A percentile compares a stretch with the other conserved stretches of the same genome.
These are phyloP conservation scores for Brienomyrus longianalis DNA, from an alignment of 2,113 vertebrate species.

Conservation along the genomic window DNA sequence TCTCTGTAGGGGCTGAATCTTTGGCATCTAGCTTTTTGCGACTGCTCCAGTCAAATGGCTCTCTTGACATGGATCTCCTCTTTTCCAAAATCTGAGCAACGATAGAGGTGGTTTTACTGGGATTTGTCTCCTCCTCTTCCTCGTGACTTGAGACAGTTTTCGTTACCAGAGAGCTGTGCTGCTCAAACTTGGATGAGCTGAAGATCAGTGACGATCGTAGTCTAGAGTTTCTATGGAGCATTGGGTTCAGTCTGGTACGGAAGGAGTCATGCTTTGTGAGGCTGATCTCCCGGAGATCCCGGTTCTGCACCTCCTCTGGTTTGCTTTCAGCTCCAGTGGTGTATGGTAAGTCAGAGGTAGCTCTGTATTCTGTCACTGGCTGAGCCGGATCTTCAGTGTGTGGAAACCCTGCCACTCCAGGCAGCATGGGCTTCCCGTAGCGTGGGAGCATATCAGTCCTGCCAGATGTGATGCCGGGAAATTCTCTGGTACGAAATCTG, in stretches of 20 bases:
- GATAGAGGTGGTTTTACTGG: slow-evolving; percentile 64
- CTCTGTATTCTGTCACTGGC: slow-evolving; percentile 35
- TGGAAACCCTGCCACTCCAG: slow-evolving; percentile 42
- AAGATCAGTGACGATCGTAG: slow-evolving; percentile 96
- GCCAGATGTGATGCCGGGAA: slow-evolving; percentile 42
- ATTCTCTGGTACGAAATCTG: slow-evolving; percentile 59
- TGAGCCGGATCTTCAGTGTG: slow-evolving; percentile 32
- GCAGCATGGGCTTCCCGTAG: slow-evolving; percentile 56
- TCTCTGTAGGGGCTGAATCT: slow-evolving; percentile 7
- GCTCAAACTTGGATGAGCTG: slow-evolving; percentile 79
- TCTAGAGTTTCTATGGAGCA: slow-evolving; percentile 87
- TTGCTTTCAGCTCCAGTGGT: slow-evolving; percentile 37
- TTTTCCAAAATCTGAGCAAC: slow-evolving; percentile 87
- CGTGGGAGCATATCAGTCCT: slow-evolving; percentile 57
- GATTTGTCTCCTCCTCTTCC: slow-evolving; percentile 64
- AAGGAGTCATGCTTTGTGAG: slow-evolving; percentile 81
- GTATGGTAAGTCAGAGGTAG: slow-evolving; percentile 32
- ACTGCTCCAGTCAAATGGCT: slow-evolving; percentile 62
- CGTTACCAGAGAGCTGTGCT: slow-evolving; percentile 47
- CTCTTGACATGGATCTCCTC: slow-evolving; percentile 55
- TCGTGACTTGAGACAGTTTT: slow-evolving; percentile 58
- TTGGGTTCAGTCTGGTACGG: slow-evolving; percentile 77
- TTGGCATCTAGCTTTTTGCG: slow-evolving; percentile 44
- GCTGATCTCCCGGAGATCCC: slow-evolving; percentile 52
- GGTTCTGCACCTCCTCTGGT: slow-evolving; percentile 52